Conservation (phyloP, 2,888 invertebrate species). For the Heliconius cydno region DNA sequence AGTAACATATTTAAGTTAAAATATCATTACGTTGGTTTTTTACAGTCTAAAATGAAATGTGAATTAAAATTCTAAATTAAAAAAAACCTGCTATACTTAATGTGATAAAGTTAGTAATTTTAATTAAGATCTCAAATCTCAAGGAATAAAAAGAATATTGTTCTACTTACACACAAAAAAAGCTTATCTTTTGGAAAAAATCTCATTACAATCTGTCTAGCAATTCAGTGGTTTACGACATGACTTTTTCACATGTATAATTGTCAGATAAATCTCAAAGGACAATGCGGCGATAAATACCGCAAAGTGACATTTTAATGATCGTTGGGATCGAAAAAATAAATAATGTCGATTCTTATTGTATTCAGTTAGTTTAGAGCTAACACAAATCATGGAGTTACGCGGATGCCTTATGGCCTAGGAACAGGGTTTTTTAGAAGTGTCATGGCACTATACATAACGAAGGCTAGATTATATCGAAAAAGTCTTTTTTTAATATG, state of each 20-base stretch:
- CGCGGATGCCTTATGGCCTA: neutral
- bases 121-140: neutral
- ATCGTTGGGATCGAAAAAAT: conserved; percentile 5
- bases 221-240: conserved; percentile 7
- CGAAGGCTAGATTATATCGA: too few species aligned
- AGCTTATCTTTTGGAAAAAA: conserved; percentile 13
- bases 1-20: neutral
- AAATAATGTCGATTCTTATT: conserved; percentile 28
- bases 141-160: conserved; percentile 1
- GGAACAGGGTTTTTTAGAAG: neutral
- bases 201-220: conserved; percentile 11
- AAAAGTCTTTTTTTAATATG: neutral
- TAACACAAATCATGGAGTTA: conserved; percentile 32
- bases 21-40: neutral
- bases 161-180: neutral
- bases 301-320: conserved; percentile 20
- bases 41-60: neutral
- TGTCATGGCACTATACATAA: neutral
- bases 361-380: conserved; percentile 34
- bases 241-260: conserved; percentile 12
- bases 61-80: neutral
- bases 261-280: conserved; percentile 16
- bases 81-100: too few species aligned
- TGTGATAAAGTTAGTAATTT: neutral
- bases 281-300: conserved; percentile 21